phyloP scores from a whole-genome alignment of 2,888 invertebrate species.

The Saturnia japonica region DNA sequence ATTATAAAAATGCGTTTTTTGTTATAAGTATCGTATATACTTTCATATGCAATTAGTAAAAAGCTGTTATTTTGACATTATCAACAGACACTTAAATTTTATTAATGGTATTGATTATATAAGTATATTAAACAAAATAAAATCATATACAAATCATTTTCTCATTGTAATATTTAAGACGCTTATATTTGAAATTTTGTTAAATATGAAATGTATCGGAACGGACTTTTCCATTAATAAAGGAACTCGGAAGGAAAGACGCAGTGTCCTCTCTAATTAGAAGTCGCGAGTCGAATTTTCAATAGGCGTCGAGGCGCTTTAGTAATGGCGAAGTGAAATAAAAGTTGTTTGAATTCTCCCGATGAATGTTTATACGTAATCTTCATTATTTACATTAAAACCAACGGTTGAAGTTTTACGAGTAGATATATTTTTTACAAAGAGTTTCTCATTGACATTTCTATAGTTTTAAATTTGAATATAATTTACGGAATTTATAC shows the following conservation, averaged over 20 bases:
- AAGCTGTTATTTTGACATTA: no score
- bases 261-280: constrained; percentile 75
- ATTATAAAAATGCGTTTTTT: no score
- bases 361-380: constrained; percentile 78
- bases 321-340: constrained; percentile 73
- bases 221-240: constrained; percentile 73
- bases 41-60: no score
- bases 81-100: no score
- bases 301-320: constrained; percentile 63
- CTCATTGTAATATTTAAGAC: constrained; percentile 38
- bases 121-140: constrained; percentile 26
- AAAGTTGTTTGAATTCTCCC: constrained; percentile 68
- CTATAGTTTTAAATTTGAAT: neutral
- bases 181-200: constrained; percentile 51
- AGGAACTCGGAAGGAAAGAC: constrained; percentile 62
- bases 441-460: constrained; percentile 56
- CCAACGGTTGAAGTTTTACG: constrained; percentile 60
- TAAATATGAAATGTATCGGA: constrained; percentile 75
- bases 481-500: neutral
- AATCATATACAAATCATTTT: constrained; percentile 31
- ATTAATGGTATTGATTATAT: no score
- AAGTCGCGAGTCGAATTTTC: constrained; percentile 77
- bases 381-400: constrained; percentile 70
- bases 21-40: no score
- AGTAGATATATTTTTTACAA: constrained; percentile 55